These are phyloP conservation scores for Galleria mellonella DNA, from an alignment of 1,140 invertebrate genomes.

Conservation along the genomic window DNA sequence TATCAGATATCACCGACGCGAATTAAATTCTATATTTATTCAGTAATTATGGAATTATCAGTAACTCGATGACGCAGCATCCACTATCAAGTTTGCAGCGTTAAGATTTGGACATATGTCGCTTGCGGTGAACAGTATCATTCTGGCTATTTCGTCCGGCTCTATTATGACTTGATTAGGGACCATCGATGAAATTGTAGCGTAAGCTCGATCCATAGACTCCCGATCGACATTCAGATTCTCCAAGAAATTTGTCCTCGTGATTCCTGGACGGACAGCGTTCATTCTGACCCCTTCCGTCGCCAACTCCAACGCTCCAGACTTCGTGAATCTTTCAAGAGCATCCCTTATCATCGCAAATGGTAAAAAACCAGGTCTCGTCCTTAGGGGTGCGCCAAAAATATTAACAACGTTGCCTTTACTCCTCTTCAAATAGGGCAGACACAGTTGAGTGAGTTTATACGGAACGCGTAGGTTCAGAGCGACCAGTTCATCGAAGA, in stretches of 20 bases:
- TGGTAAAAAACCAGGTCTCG: constrained; percentile 76
- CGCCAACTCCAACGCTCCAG: constrained; percentile 75
- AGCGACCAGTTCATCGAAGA: constrained; percentile 35
- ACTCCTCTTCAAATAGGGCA: constrained; percentile 28
- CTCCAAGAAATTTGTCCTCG: constrained; percentile 79
- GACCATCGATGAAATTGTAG: constrained; percentile 85
- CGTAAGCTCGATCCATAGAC: constrained; percentile 79
- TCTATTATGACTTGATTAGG: constrained; percentile 74
- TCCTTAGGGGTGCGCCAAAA: constrained; percentile 80
- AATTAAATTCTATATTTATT: too few relatives aligned
- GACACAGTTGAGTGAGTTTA: constrained; percentile 29
- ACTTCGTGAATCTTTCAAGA: constrained; percentile 81
- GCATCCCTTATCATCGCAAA: constrained; percentile 77
- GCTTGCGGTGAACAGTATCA: constrained; percentile 87
- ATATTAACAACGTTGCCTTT: constrained; percentile 87
- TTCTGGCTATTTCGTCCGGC: constrained; percentile 83
- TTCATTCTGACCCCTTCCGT: constrained; percentile 79
- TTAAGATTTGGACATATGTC: constrained; percentile 86
- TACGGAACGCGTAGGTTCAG: constrained; percentile 39
- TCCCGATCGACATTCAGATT: constrained; percentile 77
- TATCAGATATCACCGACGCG: too few relatives aligned
- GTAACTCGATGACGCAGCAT: constrained; percentile 75
- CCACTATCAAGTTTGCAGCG: constrained; percentile 84
- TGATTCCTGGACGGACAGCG: constrained; percentile 79
- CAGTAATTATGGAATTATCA: too few relatives aligned